Evolutionary conservation across 2,888 invertebrate genomes (phyloP), one percentile per base, ranked within the genome.

Genomic region (Pristionchus maxplancki): DNA sequence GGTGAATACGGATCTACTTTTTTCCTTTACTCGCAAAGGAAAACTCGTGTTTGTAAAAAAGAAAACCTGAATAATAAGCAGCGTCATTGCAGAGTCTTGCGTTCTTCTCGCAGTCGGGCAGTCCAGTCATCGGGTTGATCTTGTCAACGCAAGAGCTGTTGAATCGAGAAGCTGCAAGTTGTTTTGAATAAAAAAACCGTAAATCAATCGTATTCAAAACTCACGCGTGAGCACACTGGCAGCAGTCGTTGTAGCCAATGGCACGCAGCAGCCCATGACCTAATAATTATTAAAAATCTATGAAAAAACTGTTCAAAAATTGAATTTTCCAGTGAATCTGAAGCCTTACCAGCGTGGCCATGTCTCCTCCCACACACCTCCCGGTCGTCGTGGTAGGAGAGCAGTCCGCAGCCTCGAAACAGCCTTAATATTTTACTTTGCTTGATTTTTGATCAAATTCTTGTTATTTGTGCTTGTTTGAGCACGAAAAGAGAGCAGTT

Each of bases 51-150:
- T n/a, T n/a, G n/a, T n/a, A n/a, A n/a, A n/a, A n/a, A n/a, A n/a
- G n/a, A n/a, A n/a, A n/a, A 71, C 71, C 71, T 15, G 15, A 15
- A 24, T 71, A 37, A 8, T 71, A 71, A 37, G 71, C 71, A 2
- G 71, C 24, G 8, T 37, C 34, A 37, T 37, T 24, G 20, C 71
- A 71, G 71, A 71, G 71, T 17, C 17, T 37, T 0, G 71, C 71
- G 20, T 71, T 71, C 37, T 37, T 71, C 6, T 31, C 71, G 37
- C 71, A 71, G 37, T 34, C 71, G 20, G 71, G 31, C 11, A 34
- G 2, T 1, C 71, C 71, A 31, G 71, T 71, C 71, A 71, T 71
- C 37, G 71, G 71, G 20, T 71, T 71, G 71, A 71, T 37, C 71
- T 71, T 71, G 37, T 71, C 71, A 20, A 20, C 37, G 8, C 71